These are phyloP conservation scores for Apamea sordens DNA, from an alignment of 2,888 invertebrate genomes.

Conservation along the genomic window DNA sequence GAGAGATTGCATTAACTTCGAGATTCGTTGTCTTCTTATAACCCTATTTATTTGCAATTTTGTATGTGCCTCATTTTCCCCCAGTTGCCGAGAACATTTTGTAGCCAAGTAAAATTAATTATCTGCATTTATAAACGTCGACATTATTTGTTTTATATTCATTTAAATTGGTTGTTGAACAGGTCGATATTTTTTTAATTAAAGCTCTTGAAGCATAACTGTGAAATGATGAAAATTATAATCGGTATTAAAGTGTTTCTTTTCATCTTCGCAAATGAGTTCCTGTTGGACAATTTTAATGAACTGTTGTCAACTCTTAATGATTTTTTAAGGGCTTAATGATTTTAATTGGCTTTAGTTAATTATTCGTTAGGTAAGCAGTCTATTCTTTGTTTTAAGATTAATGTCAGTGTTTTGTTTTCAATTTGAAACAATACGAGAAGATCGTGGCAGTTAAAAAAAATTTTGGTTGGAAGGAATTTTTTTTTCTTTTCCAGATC, in stretches of 20 bases:
- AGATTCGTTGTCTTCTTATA: background rate
- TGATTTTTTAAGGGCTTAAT: slow-evolving; percentile 3
- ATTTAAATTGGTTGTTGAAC: slow-evolving; percentile 20
- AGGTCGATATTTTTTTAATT: background rate
- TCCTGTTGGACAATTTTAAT: slow-evolving; percentile 2
- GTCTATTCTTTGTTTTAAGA: background rate
- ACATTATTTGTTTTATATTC: slow-evolving; percentile 4
- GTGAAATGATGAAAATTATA: background rate
- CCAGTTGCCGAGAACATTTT: background rate
- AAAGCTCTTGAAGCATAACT: background rate
- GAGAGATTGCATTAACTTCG: background rate
- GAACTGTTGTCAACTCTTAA: background rate
- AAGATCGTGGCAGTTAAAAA: background rate
- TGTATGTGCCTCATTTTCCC: background rate
- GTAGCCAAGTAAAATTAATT: background rate
- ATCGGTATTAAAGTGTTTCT: background rate
- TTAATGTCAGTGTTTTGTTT: background rate
- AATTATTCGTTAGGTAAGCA: background rate
- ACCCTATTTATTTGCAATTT: background rate
- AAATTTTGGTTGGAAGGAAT: background rate
- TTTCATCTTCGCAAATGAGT: slow-evolving; percentile 26
- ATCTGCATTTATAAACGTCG: slow-evolving; percentile 1
- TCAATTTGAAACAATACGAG: background rate
- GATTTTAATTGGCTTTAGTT: background rate
- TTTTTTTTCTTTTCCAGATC: background rate